Base-by-base conservation (phyloP, 1,140 invertebrate species). In the Bicyclus anynana region DNA sequence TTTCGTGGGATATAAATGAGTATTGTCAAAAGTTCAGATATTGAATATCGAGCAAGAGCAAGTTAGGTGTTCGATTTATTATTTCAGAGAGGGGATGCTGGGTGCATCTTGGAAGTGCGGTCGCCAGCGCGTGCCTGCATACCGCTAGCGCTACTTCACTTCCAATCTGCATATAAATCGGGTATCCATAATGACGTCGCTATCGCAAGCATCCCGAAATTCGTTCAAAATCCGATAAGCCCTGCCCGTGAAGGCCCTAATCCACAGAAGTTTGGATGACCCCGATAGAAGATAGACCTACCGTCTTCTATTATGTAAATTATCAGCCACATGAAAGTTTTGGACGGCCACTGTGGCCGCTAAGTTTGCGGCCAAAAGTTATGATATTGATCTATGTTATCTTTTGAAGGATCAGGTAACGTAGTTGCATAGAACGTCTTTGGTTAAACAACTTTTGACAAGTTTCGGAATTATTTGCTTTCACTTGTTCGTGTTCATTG, bases 121-220 rank as follows among this genome's bases (percentile, higher is more conserved):
- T 63, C 67, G 62, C 48, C 55, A 47, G 52, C 51, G 64, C 69
- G 67, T 75, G 63, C 63, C 60, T 60, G 50, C 69, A 66, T 61
- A 61, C 65, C 62, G 38, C 65, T 35, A 29, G 47, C 58, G 62
- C 64, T 67, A 72, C 76, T 83, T 73, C 77, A 75, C 72, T 80
- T 61, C 63, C 72, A 84, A 87, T 87, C 79, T 87, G 83, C 84
- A 87, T 87, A 87, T 87, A 87, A 87, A 87, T 87, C 81, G 81
- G 77, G 83, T 86, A 84, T 81, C 76, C 76, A 84, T 87, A 84
- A 87, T 87, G 77, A 85, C 74, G 73, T 77, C 72, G 74, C 74
- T 67, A 82, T 84, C 77, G 72, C 72, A 78, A 84, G 80, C 69
- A 85, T 73, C 68, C 79, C 72, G 72, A 84, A 86, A 83, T 85